Base-by-base conservation (phyloP, 2,797 vertebrate species). In the Dryobates pubescens region DNA sequence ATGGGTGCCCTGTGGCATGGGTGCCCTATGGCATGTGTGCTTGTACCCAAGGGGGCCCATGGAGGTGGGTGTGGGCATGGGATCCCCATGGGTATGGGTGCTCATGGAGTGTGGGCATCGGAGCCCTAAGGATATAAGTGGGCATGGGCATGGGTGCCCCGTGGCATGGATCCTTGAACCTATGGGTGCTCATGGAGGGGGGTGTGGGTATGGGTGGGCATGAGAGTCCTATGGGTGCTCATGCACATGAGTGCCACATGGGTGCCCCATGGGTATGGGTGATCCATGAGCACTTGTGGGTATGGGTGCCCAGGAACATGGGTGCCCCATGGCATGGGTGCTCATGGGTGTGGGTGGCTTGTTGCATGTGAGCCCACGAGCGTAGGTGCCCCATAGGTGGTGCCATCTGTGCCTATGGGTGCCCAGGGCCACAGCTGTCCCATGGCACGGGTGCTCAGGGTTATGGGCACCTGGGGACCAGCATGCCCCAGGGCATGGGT, bases 21-120 rank as follows among this genome's bases (percentile, higher is more conserved):
- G 14, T 15, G 7, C 5, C 13, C 8, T 7, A 1, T 3, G 10
- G 9, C 13, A 32, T 68, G 32, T 71, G 19, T 43, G 36, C 22
- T 41, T 11, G 3, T 6, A 12, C 13, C 4, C 8, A 8, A 1
- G 32, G 56, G 58, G 20, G n/a, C 6, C 12, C 13, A 12, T 2
- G 9, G 41, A 43, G 41, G 41, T 43, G 15, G 30, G 3, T 3
- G 7, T 3, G 24, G 58, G 14, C 6, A 23, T 34, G 20, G 54
- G 5, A 12, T 9, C 29, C 30, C 29, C 29, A 23, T 47, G 30
- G 20, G 13, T 9, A 17, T 12, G 41, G 61, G 24, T 38, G 59
- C 23, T 22, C 16, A 43, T 72, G 38, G 77, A 17, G 20, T 9
- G 14, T 56, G 58, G 20, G 20, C 32, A 18, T 27, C 24, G 53